Percentiles rank a stretch among this genome's conserved stretches.
These are phyloP conservation scores for Sternarchorhynchus goeldii DNA, from an alignment of 2,797 vertebrate genomes.

Conservation along the genomic window DNA sequence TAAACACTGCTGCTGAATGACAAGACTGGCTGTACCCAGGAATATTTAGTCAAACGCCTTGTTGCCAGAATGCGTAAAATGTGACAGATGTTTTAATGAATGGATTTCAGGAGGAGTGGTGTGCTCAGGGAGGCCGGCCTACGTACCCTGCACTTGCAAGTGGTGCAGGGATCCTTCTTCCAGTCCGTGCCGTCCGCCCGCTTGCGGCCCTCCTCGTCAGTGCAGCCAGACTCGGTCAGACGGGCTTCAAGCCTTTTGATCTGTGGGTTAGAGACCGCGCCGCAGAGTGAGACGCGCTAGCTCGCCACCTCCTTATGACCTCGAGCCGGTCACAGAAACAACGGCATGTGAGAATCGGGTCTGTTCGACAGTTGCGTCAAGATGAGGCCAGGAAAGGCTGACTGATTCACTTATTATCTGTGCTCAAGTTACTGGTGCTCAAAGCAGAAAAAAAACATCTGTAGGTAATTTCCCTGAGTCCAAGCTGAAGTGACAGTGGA, in stretches of 20 bases:
- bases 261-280: slow-evolving; percentile 67
- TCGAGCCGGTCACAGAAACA: neutral
- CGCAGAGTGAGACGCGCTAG: slow-evolving; percentile 8
- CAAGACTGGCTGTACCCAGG: no score
- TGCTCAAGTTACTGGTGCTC: neutral
- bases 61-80: no score
- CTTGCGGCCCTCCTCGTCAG: slow-evolving; percentile 80
- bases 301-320: neutral
- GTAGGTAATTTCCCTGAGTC: slow-evolving; percentile 11
- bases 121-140: neutral
- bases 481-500: neutral
- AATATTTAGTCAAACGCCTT: no score
- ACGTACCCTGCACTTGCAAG: slow-evolving; percentile 92
- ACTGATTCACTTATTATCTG: neutral
- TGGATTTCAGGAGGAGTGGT: neutral
- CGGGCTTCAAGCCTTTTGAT: slow-evolving; percentile 95
- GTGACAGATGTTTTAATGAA: no score
- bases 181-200: slow-evolving; percentile 82
- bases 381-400: neutral
- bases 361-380: neutral
- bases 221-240: slow-evolving; percentile 87
- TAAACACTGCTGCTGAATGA: no score
- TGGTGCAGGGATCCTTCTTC: slow-evolving; percentile 86
- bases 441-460: slow-evolving; percentile 11
- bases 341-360: neutral